phyloP scores from a whole-genome alignment of 1,140 invertebrate genomes.

The Hestina assimilis region DNA sequence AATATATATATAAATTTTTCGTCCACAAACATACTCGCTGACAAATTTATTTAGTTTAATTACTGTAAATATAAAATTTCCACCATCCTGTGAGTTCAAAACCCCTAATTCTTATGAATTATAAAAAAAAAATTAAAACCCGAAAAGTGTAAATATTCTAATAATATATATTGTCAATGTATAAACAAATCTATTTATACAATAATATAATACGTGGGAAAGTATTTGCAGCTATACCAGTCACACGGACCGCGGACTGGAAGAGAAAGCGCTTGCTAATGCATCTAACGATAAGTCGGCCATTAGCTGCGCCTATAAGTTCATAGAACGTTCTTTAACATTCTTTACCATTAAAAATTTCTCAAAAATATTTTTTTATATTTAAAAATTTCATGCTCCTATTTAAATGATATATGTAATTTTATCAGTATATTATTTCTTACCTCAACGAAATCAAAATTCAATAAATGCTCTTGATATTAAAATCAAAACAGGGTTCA shows the following conservation, averaged over 20 bases:
- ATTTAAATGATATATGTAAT: conserved; percentile 7
- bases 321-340: conserved; percentile 32
- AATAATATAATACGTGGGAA: conserved; percentile 2
- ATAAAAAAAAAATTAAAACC: background rate
- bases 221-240: conserved; percentile 14
- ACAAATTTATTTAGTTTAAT: too few relatives aligned
- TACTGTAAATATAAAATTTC: too few relatives aligned
- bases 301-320: conserved; percentile 47
- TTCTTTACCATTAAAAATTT: background rate
- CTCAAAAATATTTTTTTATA: background rate
- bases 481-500: conserved; percentile 18
- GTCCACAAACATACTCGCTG: too few relatives aligned
- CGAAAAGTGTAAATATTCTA: too few relatives aligned
- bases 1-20: too few relatives aligned
- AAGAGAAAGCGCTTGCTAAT: conserved; percentile 59
- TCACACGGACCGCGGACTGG: conserved; percentile 22
- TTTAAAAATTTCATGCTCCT: conserved; percentile 1
- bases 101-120: too few relatives aligned
- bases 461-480: conserved; percentile 27
- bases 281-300: conserved; percentile 59
- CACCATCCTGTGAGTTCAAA: too few relatives aligned
- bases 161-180: too few relatives aligned
- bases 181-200: background rate
- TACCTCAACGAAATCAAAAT: conserved; percentile 33
- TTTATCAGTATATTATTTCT: conserved; percentile 20